Conservation (phyloP, 2,888 invertebrate genomes). For the Diachrysia chrysitis region DNA sequence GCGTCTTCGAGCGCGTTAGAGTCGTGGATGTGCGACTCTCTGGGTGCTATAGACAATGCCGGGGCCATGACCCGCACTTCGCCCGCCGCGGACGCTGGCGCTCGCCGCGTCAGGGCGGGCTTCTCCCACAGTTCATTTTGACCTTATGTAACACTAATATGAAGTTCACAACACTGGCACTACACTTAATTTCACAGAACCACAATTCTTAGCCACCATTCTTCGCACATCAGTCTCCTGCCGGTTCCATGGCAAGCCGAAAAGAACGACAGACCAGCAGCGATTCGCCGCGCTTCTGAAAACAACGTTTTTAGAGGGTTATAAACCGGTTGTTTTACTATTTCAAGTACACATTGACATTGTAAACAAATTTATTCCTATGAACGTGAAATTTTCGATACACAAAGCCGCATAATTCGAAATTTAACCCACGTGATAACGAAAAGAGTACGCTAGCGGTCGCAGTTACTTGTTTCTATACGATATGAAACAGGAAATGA, state of each 20-base stretch:
- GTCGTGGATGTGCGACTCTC: conserved; percentile 74
- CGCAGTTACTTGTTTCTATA: conserved; percentile 86
- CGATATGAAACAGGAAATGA: conserved; percentile 87
- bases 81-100: conserved; percentile 76
- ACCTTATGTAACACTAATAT: conserved; percentile 82
- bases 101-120: conserved; percentile 81
- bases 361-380: conserved; percentile 45
- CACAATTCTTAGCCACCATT: conserved; percentile 67
- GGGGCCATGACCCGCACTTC: conserved; percentile 96
- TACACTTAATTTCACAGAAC: conserved; percentile 72
- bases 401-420: conserved; percentile 73
- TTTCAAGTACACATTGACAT: conserved; percentile 60
- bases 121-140: conserved; percentile 76
- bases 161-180: conserved; percentile 75
- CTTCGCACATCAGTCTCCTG: conserved; percentile 73
- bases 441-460: conserved; percentile 83
- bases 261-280: conserved; percentile 65
- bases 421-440: conserved; percentile 89
- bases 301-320: conserved; percentile 81
- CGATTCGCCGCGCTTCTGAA: conserved; percentile 84
- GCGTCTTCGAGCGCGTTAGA: conserved; percentile 69
- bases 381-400: conserved; percentile 60
- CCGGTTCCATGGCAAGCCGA: conserved; percentile 79
- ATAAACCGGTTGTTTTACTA: conserved; percentile 76
- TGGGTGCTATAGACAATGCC: conserved; percentile 94